Base-by-base conservation (phyloP, 2,888 invertebrate genomes). In the Maniola hyperantus region DNA sequence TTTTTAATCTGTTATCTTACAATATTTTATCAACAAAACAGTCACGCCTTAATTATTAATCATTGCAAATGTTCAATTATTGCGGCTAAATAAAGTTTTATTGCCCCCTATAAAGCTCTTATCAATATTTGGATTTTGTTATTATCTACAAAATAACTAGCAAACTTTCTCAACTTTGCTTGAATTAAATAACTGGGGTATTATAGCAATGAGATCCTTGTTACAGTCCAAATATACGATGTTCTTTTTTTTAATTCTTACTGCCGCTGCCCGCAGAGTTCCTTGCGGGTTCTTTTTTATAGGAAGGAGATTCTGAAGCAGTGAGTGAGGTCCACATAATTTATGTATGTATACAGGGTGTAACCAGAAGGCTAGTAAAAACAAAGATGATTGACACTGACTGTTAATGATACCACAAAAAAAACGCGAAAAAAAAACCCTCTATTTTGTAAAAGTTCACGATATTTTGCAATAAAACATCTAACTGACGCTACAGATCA, bases 61-160 rank as follows among this genome's bases (percentile, higher is more conserved):
- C 39, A 18, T 20, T 42, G 42, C 15, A 20, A 39, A 20, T 42
- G 5, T 20, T 18, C 34, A 51, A 26, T 39, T 42, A 54, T 34
- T 36, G 54, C 15, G 15, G 34, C n/a, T 36, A 54, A 54, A 36
- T 53, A 53, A 7, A 50, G 39, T 55, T 55, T 42, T 57, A 57
- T 13, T 39, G 42, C 34, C 15, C 6, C 6, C 50, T 11, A 51
- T 54, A 34, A n/a, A 15, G n/a, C 7, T 13, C 18, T 42, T 42
- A 11, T 13, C 42, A 42, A 20, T 57, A 18, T 13, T 57, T 57
- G 13, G 20, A 57, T 15, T 15, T 57, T 20, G 8, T 18, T 11
- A 55, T 15, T 11, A 18, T 55, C 15, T 11, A n/a, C 18, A 7
- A 39, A 54, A 39, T 18, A 55, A 10, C 39, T 11, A 55, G 11